Conservation (phyloP, 1,140 invertebrate genomes). For the Carposina sasakii region DNA sequence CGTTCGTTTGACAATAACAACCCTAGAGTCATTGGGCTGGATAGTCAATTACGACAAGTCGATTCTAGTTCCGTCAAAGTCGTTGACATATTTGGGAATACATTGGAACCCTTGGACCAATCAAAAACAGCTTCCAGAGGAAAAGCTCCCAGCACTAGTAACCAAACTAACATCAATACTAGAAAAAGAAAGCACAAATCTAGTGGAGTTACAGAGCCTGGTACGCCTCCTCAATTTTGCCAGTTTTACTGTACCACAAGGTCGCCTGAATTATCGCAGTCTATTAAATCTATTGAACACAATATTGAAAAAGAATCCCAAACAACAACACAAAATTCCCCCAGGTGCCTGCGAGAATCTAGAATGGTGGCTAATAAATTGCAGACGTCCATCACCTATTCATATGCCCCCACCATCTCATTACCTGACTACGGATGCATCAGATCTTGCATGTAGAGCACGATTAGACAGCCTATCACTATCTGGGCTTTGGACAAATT, state of each 20-base stretch:
- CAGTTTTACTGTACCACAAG: background rate
- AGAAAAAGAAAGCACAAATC: background rate
- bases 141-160: background rate
- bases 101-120: background rate
- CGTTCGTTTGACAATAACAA: slow-evolving; percentile 7
- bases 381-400: background rate
- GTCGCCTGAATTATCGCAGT: background rate
- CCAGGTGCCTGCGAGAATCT: background rate
- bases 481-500: background rate
- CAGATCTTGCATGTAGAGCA: background rate
- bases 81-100: slow-evolving; percentile 16
- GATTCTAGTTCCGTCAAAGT: slow-evolving; percentile 18
- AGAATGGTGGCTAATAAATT: background rate
- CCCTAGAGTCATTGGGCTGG: slow-evolving; percentile 23
- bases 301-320: background rate
- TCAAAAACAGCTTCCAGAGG: background rate
- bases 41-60: slow-evolving; percentile 22
- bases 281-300: background rate
- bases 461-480: background rate
- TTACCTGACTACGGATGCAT: background rate
- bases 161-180: background rate
- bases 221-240: background rate
- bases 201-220: background rate
- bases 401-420: background rate
- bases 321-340: background rate